Evolutionary conservation across 2,888 invertebrate genomes (phyloP), one percentile per base, ranked within the genome.

Genomic region (Acheta domesticus): DNA sequence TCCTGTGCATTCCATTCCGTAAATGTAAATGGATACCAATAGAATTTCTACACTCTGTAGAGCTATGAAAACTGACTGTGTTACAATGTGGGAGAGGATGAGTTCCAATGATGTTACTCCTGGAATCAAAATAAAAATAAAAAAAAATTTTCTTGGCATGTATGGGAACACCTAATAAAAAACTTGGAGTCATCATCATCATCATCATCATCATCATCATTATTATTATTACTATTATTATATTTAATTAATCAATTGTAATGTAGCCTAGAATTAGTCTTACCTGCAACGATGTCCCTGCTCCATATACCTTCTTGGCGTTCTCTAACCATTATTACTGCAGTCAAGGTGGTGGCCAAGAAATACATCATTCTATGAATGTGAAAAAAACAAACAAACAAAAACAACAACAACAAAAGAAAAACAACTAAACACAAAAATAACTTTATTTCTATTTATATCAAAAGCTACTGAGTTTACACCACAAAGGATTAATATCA

Each of bases 281-380:
- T 62, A 88, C 89, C 96, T 82, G 96, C 94, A 11, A 96, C 94
- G 0, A 95, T 89, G 80, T 94, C 94, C 81, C 97, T 89, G 85
- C 96, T 95, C 93, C 97, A 93, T 82, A 96, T 91, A 8, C 97
- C 96, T 85, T 95, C 95, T 83, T 92, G 89, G 62, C 93, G 91
- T 85, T 96, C 96, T 0, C 93, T 89, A 82, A 96, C 93, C 85
- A 96, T 93, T 48, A 94, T 91, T 1, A 94, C 91, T 0, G 96
- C 93, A 0, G 96, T 96, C 85, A 96, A 91, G 75, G 95, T 91
- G 0, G 95, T 92, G 0, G 96, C 93, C 88, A 96, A 88, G 88
- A 96, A 95, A 88, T 94, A 97, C 73, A 94, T 90, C 84, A 96
- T 92, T 48, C 96, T 96, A 87, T 48, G 87, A 86, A 79, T 36